Evolutionary conservation across 2,113 vertebrate species (phyloP).

Genomic region (Sprattus sprattus): DNA sequence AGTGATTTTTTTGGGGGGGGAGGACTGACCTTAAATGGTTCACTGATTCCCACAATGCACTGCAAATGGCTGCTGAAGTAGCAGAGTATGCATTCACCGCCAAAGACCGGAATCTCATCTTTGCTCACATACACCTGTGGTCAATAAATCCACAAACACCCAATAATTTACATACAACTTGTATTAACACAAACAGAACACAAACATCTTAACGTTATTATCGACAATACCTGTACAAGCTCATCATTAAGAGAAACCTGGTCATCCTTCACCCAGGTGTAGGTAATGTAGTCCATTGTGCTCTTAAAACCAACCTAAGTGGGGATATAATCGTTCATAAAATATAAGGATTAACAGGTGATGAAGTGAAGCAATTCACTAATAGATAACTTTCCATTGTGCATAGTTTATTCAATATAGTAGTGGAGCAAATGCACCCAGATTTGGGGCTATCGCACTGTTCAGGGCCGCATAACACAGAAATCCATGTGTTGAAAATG

Average conservation of each 20-base stretch:
- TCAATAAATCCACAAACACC: neutral
- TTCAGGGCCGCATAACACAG: neutral
- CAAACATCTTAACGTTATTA: neutral
- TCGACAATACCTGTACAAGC: slow-evolving; percentile 74
- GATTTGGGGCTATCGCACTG: neutral
- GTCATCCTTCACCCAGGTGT: slow-evolving; percentile 90
- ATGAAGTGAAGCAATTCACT: neutral
- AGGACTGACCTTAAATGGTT: slow-evolving; percentile 85
- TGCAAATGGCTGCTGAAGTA: slow-evolving; percentile 83
- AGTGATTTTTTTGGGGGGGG: too few relatives aligned
- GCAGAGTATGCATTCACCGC: slow-evolving; percentile 85
- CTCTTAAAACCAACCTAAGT: slow-evolving; percentile 83
- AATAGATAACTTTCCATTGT: neutral
- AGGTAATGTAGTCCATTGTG: slow-evolving; percentile 84
- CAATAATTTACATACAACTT: neutral
- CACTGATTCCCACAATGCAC: slow-evolving; percentile 86
- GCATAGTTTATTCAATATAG: neutral
- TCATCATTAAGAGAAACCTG: slow-evolving; percentile 73
- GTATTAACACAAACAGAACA: neutral
- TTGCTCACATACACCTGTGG: slow-evolving; percentile 84
- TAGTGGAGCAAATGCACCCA: neutral
- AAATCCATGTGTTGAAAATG: neutral
- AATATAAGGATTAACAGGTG: neutral
- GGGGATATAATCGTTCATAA: neutral
- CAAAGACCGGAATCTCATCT: slow-evolving; percentile 76